These are phyloP conservation scores for Cylloceria caligata DNA, from an alignment of 2,888 invertebrate genomes.

Conservation along the genomic window DNA sequence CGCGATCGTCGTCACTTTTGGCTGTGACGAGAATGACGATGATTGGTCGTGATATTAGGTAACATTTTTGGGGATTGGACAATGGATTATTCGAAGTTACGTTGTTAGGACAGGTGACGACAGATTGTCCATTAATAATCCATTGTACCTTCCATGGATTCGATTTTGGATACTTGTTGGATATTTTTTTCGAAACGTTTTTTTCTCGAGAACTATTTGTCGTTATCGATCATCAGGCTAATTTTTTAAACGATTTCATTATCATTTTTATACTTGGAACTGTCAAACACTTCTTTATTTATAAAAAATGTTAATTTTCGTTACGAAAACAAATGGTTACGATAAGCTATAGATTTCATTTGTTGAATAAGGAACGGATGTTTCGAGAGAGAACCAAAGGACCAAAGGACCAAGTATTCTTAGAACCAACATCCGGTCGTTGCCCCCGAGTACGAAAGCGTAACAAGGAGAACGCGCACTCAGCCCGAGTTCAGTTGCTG, in stretches of 20 bases:
- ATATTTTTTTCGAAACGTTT: not conserved
- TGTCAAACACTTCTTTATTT: not conserved
- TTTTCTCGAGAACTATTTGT: not conserved
- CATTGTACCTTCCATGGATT: not conserved
- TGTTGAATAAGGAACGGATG: not conserved
- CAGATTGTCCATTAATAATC: not conserved
- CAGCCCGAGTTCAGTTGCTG: slow-evolving; percentile 76
- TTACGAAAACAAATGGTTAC: no score
- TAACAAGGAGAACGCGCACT: slow-evolving; percentile 65
- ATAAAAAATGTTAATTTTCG: no score
- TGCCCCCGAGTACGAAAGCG: slow-evolving; percentile 37
- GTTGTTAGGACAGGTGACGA: not conserved
- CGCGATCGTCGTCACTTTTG: not conserved
- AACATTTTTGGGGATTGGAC: not conserved
- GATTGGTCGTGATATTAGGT: not conserved
- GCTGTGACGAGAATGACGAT: slow-evolving; percentile 8
- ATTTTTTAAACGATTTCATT: not conserved
- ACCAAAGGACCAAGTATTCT: slow-evolving; percentile 12
- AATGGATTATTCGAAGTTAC: not conserved
- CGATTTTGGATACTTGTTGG: not conserved
- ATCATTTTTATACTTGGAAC: not conserved
- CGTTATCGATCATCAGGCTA: not conserved
- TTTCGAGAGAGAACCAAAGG: slow-evolving; percentile 6
- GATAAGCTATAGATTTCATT: not conserved
- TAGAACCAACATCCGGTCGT: slow-evolving; percentile 27